Evolutionary conservation across 2,797 vertebrate species (phyloP), one percentile per base, ranked within the genome.

Genomic region (Calcarius lapponicus): DNA sequence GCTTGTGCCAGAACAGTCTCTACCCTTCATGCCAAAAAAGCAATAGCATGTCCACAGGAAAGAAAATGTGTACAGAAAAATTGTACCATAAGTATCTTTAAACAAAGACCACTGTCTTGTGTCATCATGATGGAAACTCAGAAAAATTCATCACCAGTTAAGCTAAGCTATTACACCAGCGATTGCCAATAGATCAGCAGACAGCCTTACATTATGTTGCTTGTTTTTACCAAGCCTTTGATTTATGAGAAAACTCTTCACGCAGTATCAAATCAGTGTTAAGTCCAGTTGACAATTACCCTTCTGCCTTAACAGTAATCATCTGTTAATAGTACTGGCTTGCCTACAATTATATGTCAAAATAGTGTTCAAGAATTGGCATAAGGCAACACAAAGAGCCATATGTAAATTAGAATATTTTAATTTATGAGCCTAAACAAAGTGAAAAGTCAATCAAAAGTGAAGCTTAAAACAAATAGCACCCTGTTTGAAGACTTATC

Each of bases 371-470:
- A 48, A 78, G 75, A 86, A 61, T 56, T 91, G 75, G 42, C 85
- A 22, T 9, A 50, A 20, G 64, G 50, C 66, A 69, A 38, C 62
- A 65, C 25, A 9, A 87, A 56, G 32, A 74, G 34, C 48, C 54
- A 32, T 74, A 45, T 7, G 3, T 65, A 86, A 88, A 88, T 57
- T 3, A 43, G 47, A 93, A 58, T 31, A 62, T 34, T 90, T 69
- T 58, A 43, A 65, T 72, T 91, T 90, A 62, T 78, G 50, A 95
- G 29, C 69, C 58, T 76, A 92, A 86, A 74, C 61, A 72, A 93
- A 86, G 36, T 83, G 38, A 92, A 86, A 94, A 91, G 76, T 88
- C 76, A 72, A 75, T 88, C 53, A 64, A 61, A 93, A 86, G 42
- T 47, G 69, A 86, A 93, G 65, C 40, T 71, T 90, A 64, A 91